Evolutionary conservation across 2,113 vertebrate species (phyloP), one percentile per base, ranked within the genome.

Genomic region (Emberiza fucata): DNA sequence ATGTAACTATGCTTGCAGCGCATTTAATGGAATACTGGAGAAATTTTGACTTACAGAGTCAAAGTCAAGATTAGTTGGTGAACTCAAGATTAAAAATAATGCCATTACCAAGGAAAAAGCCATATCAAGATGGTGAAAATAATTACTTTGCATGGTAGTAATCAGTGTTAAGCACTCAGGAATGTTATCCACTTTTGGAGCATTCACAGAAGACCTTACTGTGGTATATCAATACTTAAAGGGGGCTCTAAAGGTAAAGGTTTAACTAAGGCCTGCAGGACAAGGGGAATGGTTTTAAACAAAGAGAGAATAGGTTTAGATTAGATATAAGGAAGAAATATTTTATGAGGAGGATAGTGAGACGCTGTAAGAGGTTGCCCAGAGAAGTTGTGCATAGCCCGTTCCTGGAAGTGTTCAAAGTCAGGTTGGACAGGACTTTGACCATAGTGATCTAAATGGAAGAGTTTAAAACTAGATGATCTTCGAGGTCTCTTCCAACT

Each of bases 191-290:
- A 20, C 5, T 53, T 86, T 40, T 59, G 25, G 29, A 61, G 16
- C 16, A 61, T 56, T 78, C 11, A 47, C 37, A 75, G 25, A 35
- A 80, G 51, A 56, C 5, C 3, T 65, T 47, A 18, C 5, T 35
- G 9, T 27, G 8, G 5, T 56, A 2, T 65, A 23, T 33, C 6
- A 40, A 4, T 53, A 44, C 3, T 33, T 65, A 25, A 56, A 45
- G 5, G 5, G 1, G 5, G 3, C 13, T 60, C 37, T 42, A 39
- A 53, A 51, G 7, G 13, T 4, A 37, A 14, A 28, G 18, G 4
- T 59, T 81, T 73, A 45, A 50, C 37, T 51, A 24, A 66, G 51
- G 15, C 15, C 33, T 45, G 28, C 39, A 64, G 39, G 20, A 81
- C 23, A 60, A 60, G 23, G 11, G 6, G 3, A n/a, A 45, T 29